Evolutionary conservation across 2,888 invertebrate species (phyloP).

Genomic region (Conchocele bisecta): DNA sequence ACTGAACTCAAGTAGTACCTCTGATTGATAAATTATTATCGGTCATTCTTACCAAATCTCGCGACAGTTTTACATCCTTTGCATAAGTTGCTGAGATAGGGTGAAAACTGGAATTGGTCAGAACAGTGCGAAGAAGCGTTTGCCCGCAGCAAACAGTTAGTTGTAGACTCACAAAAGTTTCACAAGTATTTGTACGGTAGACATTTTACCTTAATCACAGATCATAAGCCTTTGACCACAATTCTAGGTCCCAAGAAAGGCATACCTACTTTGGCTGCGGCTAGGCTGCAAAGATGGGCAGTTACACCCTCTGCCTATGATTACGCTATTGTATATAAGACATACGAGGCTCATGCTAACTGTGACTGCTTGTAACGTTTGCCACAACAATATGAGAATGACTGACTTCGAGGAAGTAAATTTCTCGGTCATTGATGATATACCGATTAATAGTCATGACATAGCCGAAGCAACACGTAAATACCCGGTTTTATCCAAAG

Average conservation of each 20-base stretch:
- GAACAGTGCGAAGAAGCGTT: background rate
- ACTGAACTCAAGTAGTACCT: slow-evolving; percentile 29
- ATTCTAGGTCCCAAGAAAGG: slow-evolving; percentile 78
- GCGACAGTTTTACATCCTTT: slow-evolving; percentile 35
- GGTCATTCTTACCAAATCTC: slow-evolving; percentile 29
- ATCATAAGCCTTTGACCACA: slow-evolving; percentile 81
- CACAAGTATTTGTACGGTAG: slow-evolving; percentile 81
- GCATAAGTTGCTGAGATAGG: slow-evolving; percentile 34
- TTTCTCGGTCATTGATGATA: background rate
- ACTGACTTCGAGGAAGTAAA: background rate
- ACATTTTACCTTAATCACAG: slow-evolving; percentile 81
- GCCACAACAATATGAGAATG: slow-evolving; percentile 21
- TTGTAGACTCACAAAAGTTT: slow-evolving; percentile 69
- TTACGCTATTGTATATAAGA: slow-evolving; percentile 72
- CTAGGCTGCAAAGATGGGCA: slow-evolving; percentile 72
- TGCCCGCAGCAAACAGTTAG: background rate
- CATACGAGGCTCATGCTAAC: slow-evolving; percentile 71
- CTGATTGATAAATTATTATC: slow-evolving; percentile 33
- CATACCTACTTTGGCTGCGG: slow-evolving; percentile 71
- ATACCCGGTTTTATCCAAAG: slow-evolving; percentile 12
- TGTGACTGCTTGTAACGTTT: slow-evolving; percentile 76
- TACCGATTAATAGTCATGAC: background rate
- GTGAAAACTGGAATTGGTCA: background rate
- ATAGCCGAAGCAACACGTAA: slow-evolving; percentile 11
- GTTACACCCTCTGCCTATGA: slow-evolving; percentile 75